phyloP scores from a whole-genome alignment of 2,888 invertebrate species.

The Clistopyga incitator region DNA sequence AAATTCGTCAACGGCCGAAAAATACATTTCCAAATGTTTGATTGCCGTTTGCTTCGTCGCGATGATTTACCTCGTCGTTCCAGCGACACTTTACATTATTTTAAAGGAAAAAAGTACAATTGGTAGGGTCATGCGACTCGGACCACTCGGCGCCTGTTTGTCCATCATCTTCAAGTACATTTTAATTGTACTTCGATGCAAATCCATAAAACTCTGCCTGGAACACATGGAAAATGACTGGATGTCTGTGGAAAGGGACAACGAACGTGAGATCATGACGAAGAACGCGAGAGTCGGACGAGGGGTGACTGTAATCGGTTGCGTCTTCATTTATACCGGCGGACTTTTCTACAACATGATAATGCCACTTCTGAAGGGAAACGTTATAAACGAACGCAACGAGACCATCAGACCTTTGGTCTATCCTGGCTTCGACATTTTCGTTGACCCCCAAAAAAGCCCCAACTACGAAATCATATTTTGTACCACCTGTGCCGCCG shows the following conservation, averaged over 20 bases:
- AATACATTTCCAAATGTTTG: conserved; percentile 27
- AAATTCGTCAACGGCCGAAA: conserved; percentile 25
- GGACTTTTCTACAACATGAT: conserved; percentile 70
- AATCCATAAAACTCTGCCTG: conserved; percentile 64
- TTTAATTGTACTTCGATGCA: conserved; percentile 50
- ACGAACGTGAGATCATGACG: conserved; percentile 66
- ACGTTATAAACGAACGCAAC: conserved; percentile 53
- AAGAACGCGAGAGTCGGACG: conserved; percentile 7
- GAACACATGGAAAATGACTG: conserved; percentile 69
- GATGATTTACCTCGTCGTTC: conserved; percentile 46
- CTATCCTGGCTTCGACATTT: conserved; percentile 63
- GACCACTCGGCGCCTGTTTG: conserved; percentile 1
- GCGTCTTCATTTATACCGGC: conserved; percentile 72
- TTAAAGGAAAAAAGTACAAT: too few species aligned
- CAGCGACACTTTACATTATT: conserved; percentile 25
- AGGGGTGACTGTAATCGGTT: conserved; percentile 63
- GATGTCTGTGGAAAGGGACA: conserved; percentile 43
- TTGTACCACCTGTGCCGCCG: conserved; percentile 63
- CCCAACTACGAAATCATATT: conserved; percentile 73
- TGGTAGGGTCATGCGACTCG: too few species aligned
- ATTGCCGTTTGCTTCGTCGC: conserved; percentile 28
- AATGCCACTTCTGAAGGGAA: conserved; percentile 66
- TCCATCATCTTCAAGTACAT: conserved; percentile 58
- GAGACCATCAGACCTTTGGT: conserved; percentile 62
- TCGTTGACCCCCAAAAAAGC: conserved; percentile 64